Percentiles rank a stretch among this genome's conserved stretches.
Evolutionary conservation across 2,888 invertebrate genomes (phyloP).

Genomic region (Xiphydria camelus): DNA sequence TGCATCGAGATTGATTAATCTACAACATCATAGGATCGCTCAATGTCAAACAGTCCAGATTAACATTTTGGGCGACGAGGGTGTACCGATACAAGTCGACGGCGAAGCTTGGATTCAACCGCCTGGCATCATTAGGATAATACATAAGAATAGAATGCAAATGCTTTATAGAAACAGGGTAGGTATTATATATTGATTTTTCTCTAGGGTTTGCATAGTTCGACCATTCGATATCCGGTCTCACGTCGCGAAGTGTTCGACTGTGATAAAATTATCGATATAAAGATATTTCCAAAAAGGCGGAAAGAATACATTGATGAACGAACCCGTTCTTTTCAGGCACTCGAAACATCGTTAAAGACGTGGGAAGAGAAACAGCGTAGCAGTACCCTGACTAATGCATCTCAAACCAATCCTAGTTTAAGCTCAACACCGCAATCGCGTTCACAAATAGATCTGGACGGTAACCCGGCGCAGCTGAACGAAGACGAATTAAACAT

Average conservation of each 20-base stretch:
- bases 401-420: conserved; percentile 44
- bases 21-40: conserved; percentile 96
- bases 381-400: conserved; percentile 55
- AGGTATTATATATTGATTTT: no score
- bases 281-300: conserved; percentile 21
- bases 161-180: conserved; percentile 90
- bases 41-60: conserved; percentile 96
- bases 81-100: conserved; percentile 94
- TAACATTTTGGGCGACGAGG: conserved; percentile 89
- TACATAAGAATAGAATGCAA: conserved; percentile 96
- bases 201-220: no score
- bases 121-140: conserved; percentile 92
- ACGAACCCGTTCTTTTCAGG: no score
- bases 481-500: conserved; percentile 71
- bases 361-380: conserved; percentile 85
- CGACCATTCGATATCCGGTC: no score
- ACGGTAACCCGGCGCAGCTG: conserved; percentile 61
- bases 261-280: neutral
- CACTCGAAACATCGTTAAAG: conserved; percentile 86
- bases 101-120: conserved; percentile 99
- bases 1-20: conserved; percentile 89
- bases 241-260: neutral
- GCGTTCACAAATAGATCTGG: conserved; percentile 46
- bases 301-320: no score
- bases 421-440: conserved; percentile 33